Evolutionary conservation across 1,140 invertebrate genomes (phyloP).

Genomic region (Contarinia nasturtii): DNA sequence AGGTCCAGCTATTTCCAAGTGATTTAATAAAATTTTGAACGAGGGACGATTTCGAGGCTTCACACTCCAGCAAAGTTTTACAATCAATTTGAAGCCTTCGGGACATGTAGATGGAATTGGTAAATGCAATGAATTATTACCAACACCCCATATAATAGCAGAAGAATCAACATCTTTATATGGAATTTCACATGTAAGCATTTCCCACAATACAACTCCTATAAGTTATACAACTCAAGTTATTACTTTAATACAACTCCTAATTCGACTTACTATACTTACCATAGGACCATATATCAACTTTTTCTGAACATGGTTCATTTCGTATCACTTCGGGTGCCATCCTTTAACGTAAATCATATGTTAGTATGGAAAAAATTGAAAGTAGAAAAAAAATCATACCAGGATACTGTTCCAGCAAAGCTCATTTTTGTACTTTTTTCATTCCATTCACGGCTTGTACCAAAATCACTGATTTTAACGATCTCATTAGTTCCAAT

Average conservation of each 20-base stretch:
- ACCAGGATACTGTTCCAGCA: constrained; percentile 78
- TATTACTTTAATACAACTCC: too few species aligned
- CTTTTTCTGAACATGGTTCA: constrained; percentile 90
- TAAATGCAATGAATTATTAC: constrained; percentile 64
- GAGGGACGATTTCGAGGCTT: constrained; percentile 86
- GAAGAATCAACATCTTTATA: constrained; percentile 94
- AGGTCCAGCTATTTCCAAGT: constrained; percentile 67
- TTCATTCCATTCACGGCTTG: constrained; percentile 84
- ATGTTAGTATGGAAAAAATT: too few species aligned
- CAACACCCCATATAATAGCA: constrained; percentile 95
- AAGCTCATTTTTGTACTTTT: constrained; percentile 95
- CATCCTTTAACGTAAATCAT: too few species aligned
- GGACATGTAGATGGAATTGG: constrained; percentile 83
- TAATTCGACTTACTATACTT: too few species aligned
- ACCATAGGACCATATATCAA: constrained; percentile 92
- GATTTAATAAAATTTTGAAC: constrained; percentile 80
- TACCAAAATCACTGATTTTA: constrained; percentile 97
- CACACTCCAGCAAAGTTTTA: constrained; percentile 82
- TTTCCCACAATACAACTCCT: constrained; percentile 95
- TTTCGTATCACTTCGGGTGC: constrained; percentile 95
- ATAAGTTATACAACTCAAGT: too few species aligned
- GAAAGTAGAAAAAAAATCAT: too few species aligned
- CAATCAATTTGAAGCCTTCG: constrained; percentile 61
- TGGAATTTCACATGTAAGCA: constrained; percentile 86
- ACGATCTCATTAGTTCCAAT: constrained; percentile 77